Conservation (phyloP, 2,797 vertebrate genomes). For the Argya squamiceps region DNA sequence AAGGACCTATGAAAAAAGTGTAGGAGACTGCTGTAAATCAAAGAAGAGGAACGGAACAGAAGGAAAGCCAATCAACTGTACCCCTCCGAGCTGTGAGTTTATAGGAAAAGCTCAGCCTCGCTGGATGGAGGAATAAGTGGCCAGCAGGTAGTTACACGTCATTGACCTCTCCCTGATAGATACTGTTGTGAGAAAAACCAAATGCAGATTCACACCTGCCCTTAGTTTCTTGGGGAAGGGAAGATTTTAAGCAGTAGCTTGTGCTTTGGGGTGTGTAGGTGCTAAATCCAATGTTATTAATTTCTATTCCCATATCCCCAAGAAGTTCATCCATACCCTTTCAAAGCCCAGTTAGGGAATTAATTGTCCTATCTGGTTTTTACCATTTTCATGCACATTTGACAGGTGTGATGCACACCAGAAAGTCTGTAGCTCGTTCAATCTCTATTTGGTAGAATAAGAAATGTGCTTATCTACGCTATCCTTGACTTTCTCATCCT, state of each 20-base stretch:
- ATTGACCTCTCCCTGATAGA: constrained; percentile 52
- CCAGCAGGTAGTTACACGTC: constrained; percentile 62
- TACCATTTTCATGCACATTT: background rate
- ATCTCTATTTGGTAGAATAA: background rate
- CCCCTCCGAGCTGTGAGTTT: constrained; percentile 58
- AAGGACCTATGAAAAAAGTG: constrained; percentile 32
- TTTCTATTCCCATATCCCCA: background rate
- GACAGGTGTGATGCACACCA: background rate
- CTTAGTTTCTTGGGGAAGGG: background rate
- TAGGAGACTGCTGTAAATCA: constrained; percentile 61
- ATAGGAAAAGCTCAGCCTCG: background rate
- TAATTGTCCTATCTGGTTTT: background rate
- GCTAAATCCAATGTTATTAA: background rate
- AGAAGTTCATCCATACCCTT: background rate
- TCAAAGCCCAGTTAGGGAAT: background rate
- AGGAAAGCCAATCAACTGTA: constrained; percentile 64
- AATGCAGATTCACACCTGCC: constrained; percentile 25
- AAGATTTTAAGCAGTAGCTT: background rate
- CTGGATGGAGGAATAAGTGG: constrained; percentile 6
- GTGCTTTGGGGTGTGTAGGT: background rate
- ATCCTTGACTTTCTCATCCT: background rate
- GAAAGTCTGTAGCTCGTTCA: background rate
- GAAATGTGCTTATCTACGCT: background rate
- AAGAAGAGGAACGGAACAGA: constrained; percentile 60
- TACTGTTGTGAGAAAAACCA: background rate